Evolutionary conservation across 2,888 invertebrate species (phyloP).

Genomic region (Syrista parreyssii): DNA sequence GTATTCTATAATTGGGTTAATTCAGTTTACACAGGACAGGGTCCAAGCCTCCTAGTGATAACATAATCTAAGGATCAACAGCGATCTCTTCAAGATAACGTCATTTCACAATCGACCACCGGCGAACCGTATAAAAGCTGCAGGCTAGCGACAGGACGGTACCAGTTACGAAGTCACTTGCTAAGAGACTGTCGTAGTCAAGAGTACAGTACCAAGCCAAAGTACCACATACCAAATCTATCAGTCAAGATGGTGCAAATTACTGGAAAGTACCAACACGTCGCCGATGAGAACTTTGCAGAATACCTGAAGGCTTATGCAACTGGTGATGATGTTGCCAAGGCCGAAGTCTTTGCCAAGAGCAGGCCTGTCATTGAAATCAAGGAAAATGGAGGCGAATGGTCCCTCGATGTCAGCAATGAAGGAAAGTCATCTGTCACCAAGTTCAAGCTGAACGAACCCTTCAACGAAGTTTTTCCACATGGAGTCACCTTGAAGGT

Average conservation of each 20-base stretch:
- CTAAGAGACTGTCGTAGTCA: not conserved
- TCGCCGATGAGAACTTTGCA: constrained; percentile 58
- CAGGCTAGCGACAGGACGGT: constrained; percentile 2
- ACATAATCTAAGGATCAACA: constrained; percentile 17
- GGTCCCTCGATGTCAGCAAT: constrained; percentile 52
- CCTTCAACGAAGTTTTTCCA: constrained; percentile 61
- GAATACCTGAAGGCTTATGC: constrained; percentile 57
- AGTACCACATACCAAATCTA: not conserved
- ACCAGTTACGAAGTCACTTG: not conserved
- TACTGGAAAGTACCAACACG: constrained; percentile 58
- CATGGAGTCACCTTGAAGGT: constrained; percentile 57
- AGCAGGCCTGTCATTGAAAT: constrained; percentile 57
- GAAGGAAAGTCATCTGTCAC: constrained; percentile 49
- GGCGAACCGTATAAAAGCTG: constrained; percentile 18
- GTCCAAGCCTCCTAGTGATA: constrained; percentile 16
- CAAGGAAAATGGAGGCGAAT: constrained; percentile 47
- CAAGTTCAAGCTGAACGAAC: constrained; percentile 57
- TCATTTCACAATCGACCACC: constrained; percentile 14
- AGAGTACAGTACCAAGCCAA: not conserved
- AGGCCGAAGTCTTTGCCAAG: constrained; percentile 47
- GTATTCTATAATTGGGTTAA: not conserved
- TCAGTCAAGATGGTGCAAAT: constrained; percentile 55
- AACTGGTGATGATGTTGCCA: constrained; percentile 36
- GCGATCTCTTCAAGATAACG: not conserved
- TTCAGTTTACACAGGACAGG: constrained; percentile 4